Evolutionary conservation across 2,113 vertebrate species (phyloP).

Genomic region (Ahaetulla prasina): DNA sequence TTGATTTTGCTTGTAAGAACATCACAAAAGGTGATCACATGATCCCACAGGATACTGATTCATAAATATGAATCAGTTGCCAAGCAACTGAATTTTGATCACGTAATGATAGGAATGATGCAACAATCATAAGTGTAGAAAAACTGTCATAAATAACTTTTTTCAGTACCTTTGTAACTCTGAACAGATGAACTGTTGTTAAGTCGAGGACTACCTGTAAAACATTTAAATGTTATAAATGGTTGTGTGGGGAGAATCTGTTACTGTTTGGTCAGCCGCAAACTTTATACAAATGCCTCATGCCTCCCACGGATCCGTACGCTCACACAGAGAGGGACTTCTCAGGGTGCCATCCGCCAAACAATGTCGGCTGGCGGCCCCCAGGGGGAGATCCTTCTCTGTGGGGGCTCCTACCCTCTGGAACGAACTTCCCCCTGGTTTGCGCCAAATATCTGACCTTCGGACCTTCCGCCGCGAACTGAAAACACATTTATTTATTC

Average conservation of each 20-base stretch:
- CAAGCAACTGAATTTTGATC: no score
- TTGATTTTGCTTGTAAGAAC: not conserved
- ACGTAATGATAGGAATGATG: not conserved
- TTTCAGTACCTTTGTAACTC: not conserved
- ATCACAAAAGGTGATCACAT: not conserved
- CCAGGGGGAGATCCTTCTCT: no score
- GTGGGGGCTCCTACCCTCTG: no score
- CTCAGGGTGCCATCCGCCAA: no score
- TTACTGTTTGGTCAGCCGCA: slow-evolving; percentile 14
- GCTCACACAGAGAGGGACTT: no score
- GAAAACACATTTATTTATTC: no score
- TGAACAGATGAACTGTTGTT: not conserved
- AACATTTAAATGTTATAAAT: slow-evolving; percentile 7
- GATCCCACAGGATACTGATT: not conserved
- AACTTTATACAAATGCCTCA: not conserved
- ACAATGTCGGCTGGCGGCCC: no score
- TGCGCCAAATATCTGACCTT: no score
- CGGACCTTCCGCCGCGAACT: no score
- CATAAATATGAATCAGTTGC: no score
- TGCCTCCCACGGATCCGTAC: no score
- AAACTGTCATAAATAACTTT: not conserved
- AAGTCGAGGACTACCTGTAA: not conserved
- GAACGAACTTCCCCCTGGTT: no score
- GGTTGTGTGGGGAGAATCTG: not conserved
- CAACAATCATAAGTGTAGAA: not conserved